phyloP scores from a whole-genome alignment of 2,888 invertebrate species.

The Deilephila porcellus region DNA sequence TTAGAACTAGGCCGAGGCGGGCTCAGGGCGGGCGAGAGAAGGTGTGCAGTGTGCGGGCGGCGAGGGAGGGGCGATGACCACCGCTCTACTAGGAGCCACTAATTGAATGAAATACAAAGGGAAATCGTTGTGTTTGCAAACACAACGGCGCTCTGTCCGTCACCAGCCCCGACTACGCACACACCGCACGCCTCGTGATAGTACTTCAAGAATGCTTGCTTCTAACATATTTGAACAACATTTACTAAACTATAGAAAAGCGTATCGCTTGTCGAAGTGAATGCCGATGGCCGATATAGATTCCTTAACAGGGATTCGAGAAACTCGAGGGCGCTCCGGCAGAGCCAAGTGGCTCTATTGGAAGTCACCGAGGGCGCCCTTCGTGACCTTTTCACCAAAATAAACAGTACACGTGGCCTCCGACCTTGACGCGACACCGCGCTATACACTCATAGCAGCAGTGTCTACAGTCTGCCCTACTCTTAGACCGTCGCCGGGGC shows the following conservation, averaged over 20 bases:
- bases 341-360: neutral
- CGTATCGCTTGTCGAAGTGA: neutral
- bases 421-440: constrained; percentile 7
- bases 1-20: neutral
- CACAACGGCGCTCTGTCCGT: neutral
- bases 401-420: constrained; percentile 7
- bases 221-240: constrained; percentile 13
- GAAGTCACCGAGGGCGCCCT: neutral
- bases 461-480: too few species aligned
- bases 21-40: neutral
- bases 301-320: neutral
- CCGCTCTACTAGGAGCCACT: neutral
- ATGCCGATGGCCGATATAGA: neutral
- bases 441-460: too few species aligned
- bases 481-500: neutral
- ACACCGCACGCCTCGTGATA: neutral
- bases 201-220: neutral
- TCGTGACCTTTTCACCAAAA: constrained; percentile 23
- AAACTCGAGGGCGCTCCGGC: neutral
- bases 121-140: constrained; percentile 5
- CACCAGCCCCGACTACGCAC: neutral
- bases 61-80: neutral
- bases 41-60: neutral
- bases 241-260: neutral
- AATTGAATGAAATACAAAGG: constrained; percentile 14